Evolutionary conservation across 2,888 invertebrate species (phyloP).

Genomic region (Choreutis nemorana): DNA sequence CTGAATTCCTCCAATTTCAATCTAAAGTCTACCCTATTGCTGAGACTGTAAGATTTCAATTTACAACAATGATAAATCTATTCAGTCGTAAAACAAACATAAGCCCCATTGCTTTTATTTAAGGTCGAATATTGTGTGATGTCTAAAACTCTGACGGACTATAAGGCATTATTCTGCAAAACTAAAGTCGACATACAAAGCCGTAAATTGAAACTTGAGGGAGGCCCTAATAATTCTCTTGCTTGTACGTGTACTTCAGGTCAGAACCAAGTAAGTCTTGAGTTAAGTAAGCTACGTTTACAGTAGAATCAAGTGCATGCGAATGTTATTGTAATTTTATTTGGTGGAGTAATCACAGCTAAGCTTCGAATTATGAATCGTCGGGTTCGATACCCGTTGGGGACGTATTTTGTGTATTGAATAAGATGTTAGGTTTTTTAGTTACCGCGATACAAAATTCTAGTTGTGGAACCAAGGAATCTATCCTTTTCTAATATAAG

Average conservation of each 20-base stretch:
- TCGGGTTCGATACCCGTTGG: too few relatives aligned
- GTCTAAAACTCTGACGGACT: conserved; percentile 36
- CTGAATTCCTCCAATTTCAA: conserved; percentile 14
- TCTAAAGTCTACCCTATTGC: conserved; percentile 24
- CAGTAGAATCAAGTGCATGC: too few relatives aligned
- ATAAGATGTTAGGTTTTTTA: too few relatives aligned
- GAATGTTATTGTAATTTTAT: too few relatives aligned
- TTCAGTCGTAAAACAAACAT: conserved; percentile 16
- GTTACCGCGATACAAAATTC: too few relatives aligned
- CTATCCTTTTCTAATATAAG: too few relatives aligned
- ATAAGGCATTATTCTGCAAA: conserved; percentile 39
- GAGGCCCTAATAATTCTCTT: conserved; percentile 39
- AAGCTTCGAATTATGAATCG: too few relatives aligned
- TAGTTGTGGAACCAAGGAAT: too few relatives aligned
- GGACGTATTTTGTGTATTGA: too few relatives aligned
- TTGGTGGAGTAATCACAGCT: too few relatives aligned
- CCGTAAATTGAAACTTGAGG: conserved; percentile 54
- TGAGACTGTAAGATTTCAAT: conserved; percentile 12
- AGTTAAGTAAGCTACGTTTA: background rate
- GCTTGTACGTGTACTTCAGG: too few relatives aligned
- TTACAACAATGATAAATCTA: background rate
- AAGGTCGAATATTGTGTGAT: conserved; percentile 30
- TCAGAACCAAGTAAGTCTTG: too few relatives aligned
- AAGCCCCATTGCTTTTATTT: conserved; percentile 22
- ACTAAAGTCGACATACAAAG: conserved; percentile 49